Base-by-base conservation (phyloP, 2,113 vertebrate species). In the Sialia sialis region DNA sequence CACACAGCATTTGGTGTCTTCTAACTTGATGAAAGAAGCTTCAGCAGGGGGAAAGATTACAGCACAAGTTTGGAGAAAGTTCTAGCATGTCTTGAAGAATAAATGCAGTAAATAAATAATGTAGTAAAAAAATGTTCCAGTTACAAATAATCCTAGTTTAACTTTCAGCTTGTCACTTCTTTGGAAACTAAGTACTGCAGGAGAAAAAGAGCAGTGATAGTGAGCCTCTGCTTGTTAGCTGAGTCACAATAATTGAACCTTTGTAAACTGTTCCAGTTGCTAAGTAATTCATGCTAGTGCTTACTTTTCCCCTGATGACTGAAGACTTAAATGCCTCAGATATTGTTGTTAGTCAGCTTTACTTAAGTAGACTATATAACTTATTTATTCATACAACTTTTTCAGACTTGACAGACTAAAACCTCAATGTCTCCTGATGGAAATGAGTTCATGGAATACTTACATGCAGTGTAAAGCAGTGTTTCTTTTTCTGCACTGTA, bases 311-410 rank as follows among this genome's bases (percentile, higher is more conserved):
- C 63, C 48, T 66, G 46, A 74, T 67, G 54, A 66, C 67, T 94
- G 34, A 90, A 82, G 46, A 55, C 46, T 94, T 86, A 74, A 74
- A 88, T 74, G 78, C 30, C 44, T 80, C 52, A 30, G 62, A 55
- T 80, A 70, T 0, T 85, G 32, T 22, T 70, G 86, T 66, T 60
- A 77, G 79, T 77, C 67, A 77, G 38, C 38, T 74, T 67, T 77
- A 43, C 72, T 85, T 83, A 69, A 6, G 20, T 58, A 80, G 38
- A 77, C 72, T 55, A 7, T 29, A 15, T 22, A 14, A 0, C 1
- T 90, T 94, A 74, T 88, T 86, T 90, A 77, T 88, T 93, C 82
- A 67, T 70, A 80, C 34, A 88, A 62, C 67, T 90, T 88, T 48
- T 83, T 70, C 34, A 62, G 36, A 83, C 21, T 29, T 90, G 75